phyloP scores from a whole-genome alignment of 2,888 invertebrate species.

The Cactoblastis cactorum region DNA sequence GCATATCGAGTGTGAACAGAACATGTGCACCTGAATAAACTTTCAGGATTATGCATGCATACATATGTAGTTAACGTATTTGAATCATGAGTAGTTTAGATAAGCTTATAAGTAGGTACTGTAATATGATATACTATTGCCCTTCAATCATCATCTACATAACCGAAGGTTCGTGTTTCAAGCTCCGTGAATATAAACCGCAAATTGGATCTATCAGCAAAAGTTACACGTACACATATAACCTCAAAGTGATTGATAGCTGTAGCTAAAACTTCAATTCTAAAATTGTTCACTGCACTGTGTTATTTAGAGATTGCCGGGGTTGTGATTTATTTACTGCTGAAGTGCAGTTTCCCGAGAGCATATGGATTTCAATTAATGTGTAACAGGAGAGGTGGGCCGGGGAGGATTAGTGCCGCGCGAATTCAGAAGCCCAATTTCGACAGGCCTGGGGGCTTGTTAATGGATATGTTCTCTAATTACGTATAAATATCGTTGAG shows the following conservation, averaged over 20 bases:
- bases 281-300: neutral
- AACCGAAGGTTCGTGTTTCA: constrained; percentile 1
- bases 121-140: neutral
- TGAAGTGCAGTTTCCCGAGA: constrained; percentile 31
- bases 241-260: neutral
- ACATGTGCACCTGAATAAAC: neutral
- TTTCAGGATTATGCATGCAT: neutral
- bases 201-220: neutral
- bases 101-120: neutral
- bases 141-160: neutral
- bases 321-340: constrained; percentile 35
- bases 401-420: constrained; percentile 29
- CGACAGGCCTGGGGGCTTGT: constrained; percentile 11
- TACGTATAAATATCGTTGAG: constrained; percentile 12
- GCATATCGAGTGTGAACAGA: neutral
- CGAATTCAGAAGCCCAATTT: constrained; percentile 18
- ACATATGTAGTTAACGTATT: too few relatives aligned
- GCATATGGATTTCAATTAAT: constrained; percentile 43
- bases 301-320: constrained; percentile 20
- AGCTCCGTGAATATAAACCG: neutral
- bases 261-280: constrained; percentile 5
- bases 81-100: neutral
- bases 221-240: neutral
- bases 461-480: constrained; percentile 17
- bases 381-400: constrained; percentile 24